Evolutionary conservation across 2,888 invertebrate species (phyloP), one percentile per base, ranked within the genome.

Genomic region (Euspilapteryx auroguttella): DNA sequence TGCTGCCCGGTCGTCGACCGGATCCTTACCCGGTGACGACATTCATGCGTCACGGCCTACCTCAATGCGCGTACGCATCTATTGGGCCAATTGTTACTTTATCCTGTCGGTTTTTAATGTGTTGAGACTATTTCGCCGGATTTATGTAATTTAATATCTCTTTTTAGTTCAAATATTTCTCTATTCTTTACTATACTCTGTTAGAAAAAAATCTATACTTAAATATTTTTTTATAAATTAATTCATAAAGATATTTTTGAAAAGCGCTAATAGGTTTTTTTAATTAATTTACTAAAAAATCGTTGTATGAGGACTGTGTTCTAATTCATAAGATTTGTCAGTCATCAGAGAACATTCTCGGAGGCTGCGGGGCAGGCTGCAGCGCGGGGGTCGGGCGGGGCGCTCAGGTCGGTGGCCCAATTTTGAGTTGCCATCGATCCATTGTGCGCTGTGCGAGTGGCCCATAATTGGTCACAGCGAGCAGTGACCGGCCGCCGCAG

Each of bases 381-480:
- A 27, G 32, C 37, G 34, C 39, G 34, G 35, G 42, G 33, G 43
- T 42, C 41, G 45, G 40, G 37, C 38, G 40, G 40, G 27, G 44
- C 39, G 45, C 41, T 45, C 38, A 36, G 40, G 39, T 58, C 59
- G 56, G 55, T 68, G 73, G 55, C 75, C 73, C 62, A 69, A 73
- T 71, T 75, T 65, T 47, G 62, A 55, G 55, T 52, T 59, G 66
- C 71, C 73, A 75, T 75, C 75, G 75, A 75, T 75, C 75, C 73
- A 75, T 75, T 75, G 75, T 75, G 62, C 64, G 68, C 56, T 68
- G 69, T 69, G 58, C 73, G 71, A 75, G 71, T 75, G 73, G 71
- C 73, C 71, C 75, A 73, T 75, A 73, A 75, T 75, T 75, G 73
- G 73, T 66, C 64, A 63, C 62, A 63, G 64, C 63, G 71, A 69